These are phyloP conservation scores for Albula goreensis DNA, from an alignment of 2,113 vertebrate species.

Conservation along the genomic window DNA sequence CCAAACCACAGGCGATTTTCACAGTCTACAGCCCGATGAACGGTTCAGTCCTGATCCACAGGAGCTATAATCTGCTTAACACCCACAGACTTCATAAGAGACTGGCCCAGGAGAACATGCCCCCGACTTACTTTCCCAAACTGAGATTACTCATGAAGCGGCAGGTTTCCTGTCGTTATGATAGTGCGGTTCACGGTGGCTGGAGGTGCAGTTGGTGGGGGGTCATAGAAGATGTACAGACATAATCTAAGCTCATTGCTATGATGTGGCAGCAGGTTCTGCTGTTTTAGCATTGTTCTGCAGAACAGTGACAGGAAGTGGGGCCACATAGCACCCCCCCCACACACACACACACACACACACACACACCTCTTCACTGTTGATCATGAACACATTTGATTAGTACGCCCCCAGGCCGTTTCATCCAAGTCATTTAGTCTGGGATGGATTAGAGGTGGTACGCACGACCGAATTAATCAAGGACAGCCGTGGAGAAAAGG, in stretches of 20 bases:
- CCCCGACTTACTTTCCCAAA: constrained; percentile 36
- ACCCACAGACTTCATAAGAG: constrained; percentile 14
- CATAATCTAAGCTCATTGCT: not conserved
- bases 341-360: too few relatives aligned
- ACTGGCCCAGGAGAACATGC: constrained; percentile 33
- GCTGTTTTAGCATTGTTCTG: not conserved
- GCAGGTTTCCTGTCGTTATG: constrained; percentile 6
- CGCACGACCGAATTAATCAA: not conserved
- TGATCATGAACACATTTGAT: not conserved
- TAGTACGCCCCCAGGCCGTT: too few relatives aligned
- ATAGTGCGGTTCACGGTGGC: not conserved
- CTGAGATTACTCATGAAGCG: constrained; percentile 41
- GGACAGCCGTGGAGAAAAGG: not conserved
- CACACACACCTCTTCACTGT: not conserved
- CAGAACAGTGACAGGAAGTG: not conserved
- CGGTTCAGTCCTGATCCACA: not conserved
- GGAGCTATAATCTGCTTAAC: not conserved
- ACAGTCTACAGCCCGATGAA: not conserved
- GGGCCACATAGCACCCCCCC: not conserved
- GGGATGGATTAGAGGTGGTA: not conserved
- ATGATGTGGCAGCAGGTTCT: not conserved
- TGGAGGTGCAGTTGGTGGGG: not conserved
- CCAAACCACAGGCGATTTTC: not conserved
- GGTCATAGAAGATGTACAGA: not conserved
- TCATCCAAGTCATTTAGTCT: not conserved